phyloP scores from a whole-genome alignment of 2,888 invertebrate genomes.

The Emmelina monodactyla region DNA sequence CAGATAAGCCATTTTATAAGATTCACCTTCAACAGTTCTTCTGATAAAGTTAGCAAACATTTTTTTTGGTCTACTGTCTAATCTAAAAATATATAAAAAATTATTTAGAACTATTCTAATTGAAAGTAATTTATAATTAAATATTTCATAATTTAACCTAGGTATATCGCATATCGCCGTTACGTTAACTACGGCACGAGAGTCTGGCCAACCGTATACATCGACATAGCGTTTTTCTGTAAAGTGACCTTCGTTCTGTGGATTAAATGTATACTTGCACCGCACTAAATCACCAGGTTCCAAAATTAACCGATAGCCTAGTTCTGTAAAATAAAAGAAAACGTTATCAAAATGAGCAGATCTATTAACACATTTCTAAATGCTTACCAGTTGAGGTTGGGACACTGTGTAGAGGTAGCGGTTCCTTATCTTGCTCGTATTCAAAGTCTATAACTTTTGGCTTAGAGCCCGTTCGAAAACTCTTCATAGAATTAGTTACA shows the following conservation, averaged over 20 bases:
- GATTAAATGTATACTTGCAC: slow-evolving; percentile 52
- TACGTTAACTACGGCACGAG: slow-evolving; percentile 38
- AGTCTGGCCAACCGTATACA: slow-evolving; percentile 54
- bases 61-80: slow-evolving; percentile 55
- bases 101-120: no score
- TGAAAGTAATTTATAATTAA: background rate
- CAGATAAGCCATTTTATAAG: slow-evolving; percentile 48
- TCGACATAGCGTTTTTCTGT: slow-evolving; percentile 44
- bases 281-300: slow-evolving; percentile 47
- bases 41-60: slow-evolving; percentile 52
- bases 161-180: slow-evolving; percentile 49
- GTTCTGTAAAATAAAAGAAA: no score
- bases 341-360: no score
- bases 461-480: slow-evolving; percentile 24
- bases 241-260: slow-evolving; percentile 43
- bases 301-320: slow-evolving; percentile 30
- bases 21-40: slow-evolving; percentile 37
- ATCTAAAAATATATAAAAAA: no score
- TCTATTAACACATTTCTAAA: no score
- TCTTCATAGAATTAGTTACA: slow-evolving; percentile 31
- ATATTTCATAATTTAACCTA: slow-evolving; percentile 26
- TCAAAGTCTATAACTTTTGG: no score
- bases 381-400: slow-evolving; percentile 25
- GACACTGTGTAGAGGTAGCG: slow-evolving; percentile 33
- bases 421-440: slow-evolving; percentile 25